Evolutionary conservation across 1,140 invertebrate genomes (phyloP).

Genomic region (Temnothorax curvispinosus): DNA sequence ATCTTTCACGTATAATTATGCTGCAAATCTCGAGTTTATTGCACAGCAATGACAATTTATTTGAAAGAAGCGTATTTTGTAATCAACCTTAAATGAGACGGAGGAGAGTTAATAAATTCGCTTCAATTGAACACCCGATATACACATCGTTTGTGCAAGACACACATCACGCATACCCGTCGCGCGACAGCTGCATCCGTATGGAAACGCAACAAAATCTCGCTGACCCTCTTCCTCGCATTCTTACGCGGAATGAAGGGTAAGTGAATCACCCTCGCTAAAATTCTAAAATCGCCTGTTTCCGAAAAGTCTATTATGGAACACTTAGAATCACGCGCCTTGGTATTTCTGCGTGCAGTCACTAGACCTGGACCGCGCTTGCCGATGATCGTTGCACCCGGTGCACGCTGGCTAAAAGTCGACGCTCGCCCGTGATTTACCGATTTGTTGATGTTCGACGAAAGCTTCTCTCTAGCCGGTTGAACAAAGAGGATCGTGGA

Average conservation of each 20-base stretch:
- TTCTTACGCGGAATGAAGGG: conserved; percentile 58
- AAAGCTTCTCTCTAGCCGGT: background rate
- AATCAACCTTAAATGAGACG: background rate
- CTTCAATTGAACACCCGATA: conserved; percentile 8
- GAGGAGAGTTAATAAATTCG: background rate
- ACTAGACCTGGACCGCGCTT: conserved; percentile 7
- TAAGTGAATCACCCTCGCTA: conserved; percentile 66
- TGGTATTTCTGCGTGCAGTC: conserved; percentile 55
- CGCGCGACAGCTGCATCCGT: conserved; percentile 67
- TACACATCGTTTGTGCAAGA: background rate
- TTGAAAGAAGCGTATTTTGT: background rate
- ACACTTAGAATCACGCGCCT: conserved; percentile 66
- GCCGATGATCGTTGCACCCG: conserved; percentile 58
- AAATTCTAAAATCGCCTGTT: conserved; percentile 74
- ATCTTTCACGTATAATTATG: background rate
- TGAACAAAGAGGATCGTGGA: background rate
- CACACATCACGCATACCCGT: background rate
- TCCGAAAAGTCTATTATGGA: conserved; percentile 75
- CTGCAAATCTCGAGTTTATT: background rate
- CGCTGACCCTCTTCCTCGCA: conserved; percentile 68
- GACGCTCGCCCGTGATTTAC: conserved; percentile 29
- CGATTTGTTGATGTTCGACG: conserved; percentile 31
- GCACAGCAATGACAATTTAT: background rate
- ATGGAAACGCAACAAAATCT: conserved; percentile 64
- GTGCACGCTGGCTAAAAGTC: conserved; percentile 12